phyloP scores from a whole-genome alignment of 2,888 invertebrate species.

The Latrodectus hesperus region DNA sequence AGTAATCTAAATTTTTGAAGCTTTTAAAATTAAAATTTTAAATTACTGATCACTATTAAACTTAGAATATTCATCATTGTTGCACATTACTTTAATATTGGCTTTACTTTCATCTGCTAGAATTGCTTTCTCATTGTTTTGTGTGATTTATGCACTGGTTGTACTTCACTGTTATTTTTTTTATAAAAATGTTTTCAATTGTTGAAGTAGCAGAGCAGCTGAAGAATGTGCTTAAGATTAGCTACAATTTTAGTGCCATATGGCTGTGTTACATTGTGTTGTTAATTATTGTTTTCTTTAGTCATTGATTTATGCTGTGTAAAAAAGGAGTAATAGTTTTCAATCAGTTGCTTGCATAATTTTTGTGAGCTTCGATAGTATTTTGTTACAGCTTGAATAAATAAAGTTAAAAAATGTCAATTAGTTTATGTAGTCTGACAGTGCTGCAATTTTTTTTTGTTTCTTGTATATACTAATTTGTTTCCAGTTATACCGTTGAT shows the following conservation, averaged over 20 bases:
- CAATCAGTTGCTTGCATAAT: neutral
- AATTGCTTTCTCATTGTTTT: conserved; percentile 2
- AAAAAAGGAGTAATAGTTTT: neutral
- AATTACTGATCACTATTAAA: too few species aligned
- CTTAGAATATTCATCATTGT: too few species aligned
- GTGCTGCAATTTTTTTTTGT: neutral
- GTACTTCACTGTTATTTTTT: conserved; percentile 37
- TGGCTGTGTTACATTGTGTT: conserved; percentile 56
- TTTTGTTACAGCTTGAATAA: neutral
- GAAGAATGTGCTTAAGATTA: conserved; percentile 21
- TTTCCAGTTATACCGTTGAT: neutral
- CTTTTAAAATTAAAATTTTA: too few species aligned
- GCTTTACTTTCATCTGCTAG: too few species aligned
- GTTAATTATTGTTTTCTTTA: conserved; percentile 24
- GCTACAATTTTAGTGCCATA: conserved; percentile 64
- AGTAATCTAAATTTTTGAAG: too few species aligned
- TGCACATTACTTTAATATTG: too few species aligned
- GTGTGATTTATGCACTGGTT: conserved; percentile 65
- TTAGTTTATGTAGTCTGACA: neutral
- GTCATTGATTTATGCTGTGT: conserved; percentile 37
- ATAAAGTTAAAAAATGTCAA: neutral
- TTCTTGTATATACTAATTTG: neutral
- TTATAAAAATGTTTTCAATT: conserved; percentile 10
- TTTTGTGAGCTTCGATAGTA: neutral
- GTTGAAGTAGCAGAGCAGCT: conserved; percentile 6